Percentiles rank a stretch among this genome's conserved stretches.
Evolutionary conservation across 2,797 vertebrate genomes (phyloP).

Genomic region (Masticophis lateralis): DNA sequence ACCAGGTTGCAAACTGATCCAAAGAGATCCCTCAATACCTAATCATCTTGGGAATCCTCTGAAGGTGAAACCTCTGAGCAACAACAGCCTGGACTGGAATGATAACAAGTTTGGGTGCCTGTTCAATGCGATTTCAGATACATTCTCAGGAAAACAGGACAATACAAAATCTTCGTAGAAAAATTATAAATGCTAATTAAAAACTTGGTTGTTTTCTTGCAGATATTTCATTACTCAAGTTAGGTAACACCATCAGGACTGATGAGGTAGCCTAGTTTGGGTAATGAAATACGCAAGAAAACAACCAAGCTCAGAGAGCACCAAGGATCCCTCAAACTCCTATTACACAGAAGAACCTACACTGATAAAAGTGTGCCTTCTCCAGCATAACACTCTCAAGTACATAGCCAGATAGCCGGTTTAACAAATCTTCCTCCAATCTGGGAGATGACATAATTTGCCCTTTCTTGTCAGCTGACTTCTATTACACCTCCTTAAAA

Average conservation of each 20-base stretch:
- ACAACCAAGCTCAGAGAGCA: background rate
- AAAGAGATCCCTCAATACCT: background rate
- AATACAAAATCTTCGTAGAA: background rate
- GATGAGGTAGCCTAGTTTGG: background rate
- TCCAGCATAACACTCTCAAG: background rate
- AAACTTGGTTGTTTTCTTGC: background rate
- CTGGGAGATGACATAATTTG: background rate
- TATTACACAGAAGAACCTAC: background rate
- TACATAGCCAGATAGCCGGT: background rate
- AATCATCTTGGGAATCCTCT: background rate
- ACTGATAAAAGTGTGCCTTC: background rate
- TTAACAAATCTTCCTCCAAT: background rate
- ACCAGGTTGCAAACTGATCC: background rate
- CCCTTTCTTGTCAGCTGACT: background rate
- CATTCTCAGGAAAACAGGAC: background rate
- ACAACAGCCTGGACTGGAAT: background rate
- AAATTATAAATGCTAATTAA: background rate
- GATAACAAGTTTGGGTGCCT: background rate
- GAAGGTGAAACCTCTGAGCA: background rate
- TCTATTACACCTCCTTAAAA: background rate
- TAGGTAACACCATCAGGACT: background rate
- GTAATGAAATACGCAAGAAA: background rate
- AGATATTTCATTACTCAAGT: background rate
- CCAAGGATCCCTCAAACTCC: background rate
- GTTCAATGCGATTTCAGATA: background rate